Base-by-base conservation (phyloP, 2,888 invertebrate species). In the Cartodere bifasciata region DNA sequence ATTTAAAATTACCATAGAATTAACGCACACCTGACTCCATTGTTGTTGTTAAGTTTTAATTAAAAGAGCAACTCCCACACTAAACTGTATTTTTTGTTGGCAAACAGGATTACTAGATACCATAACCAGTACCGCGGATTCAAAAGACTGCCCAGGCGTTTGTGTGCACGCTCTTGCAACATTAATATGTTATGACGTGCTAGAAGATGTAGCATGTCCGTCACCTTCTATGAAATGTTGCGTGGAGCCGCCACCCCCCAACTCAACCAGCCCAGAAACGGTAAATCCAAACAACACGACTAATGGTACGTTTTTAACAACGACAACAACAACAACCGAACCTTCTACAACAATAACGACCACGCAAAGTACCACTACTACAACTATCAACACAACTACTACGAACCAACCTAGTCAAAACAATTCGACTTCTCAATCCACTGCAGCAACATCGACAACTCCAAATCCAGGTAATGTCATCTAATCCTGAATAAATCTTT, bases 141-240 rank as follows among this genome's bases (percentile, higher is more conserved):
- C 78, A 35, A 82, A 83, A 60, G 79, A 85, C 56, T 90, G 90
- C 52, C 88, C 90, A 0, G 90, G 90, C 1, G 76, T 82, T 34
- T 90, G 90, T 58, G 82, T 87, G 38, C 86, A 88, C 52, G 74
- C 84, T 6, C 59, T 90, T 35, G 85, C 90, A 2, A 80, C 88
- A 1, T 62, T 88, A 37, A 81, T 88, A 48, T 90, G 90, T 56
- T 78, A 80, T 56, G 79, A 86, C 45, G 86, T 90, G 11, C 64
- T 83, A 29, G 84, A 86, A 35, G 76, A 86, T 50, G 76, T 84
- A 12, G 72, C 75, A 36, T 87, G 87, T 48, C 84, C 86, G 13
- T 75, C 77, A 32, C 60, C 77, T 2, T 76, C 74, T 43, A 85
- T 86, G 84, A 75, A 83, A 53, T 87, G 87, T 59, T 85, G 87